These are phyloP conservation scores for Drosophila teissieri DNA, from an alignment of 1,140 invertebrate genomes.

Conservation along the genomic window DNA sequence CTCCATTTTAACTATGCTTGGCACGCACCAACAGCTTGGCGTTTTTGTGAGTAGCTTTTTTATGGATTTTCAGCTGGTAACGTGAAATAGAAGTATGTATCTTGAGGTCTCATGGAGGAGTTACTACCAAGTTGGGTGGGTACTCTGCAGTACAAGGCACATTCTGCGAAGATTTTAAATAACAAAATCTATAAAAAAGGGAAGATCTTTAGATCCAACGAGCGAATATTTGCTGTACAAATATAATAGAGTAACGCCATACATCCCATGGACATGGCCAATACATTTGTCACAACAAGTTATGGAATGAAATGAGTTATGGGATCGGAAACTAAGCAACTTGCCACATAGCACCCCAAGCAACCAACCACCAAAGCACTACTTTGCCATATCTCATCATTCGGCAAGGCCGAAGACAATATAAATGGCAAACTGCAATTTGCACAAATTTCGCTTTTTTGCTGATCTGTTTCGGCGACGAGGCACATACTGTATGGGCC, in stretches of 20 bases:
- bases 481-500: slow-evolving; percentile 5
- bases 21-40: slow-evolving; percentile 65
- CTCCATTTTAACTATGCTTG: slow-evolving; percentile 63
- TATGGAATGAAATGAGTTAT: slow-evolving; percentile 16
- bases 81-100: background rate
- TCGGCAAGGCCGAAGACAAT: slow-evolving; percentile 15
- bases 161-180: background rate
- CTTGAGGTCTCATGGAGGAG: no score
- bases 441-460: slow-evolving; percentile 33
- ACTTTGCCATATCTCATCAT: slow-evolving; percentile 12
- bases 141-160: no score
- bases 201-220: no score
- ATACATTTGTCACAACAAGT: slow-evolving; percentile 1
- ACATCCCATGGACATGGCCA: background rate
- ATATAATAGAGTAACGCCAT: no score
- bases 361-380: slow-evolving; percentile 23
- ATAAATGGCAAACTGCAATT: slow-evolving; percentile 44
- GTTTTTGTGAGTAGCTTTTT: slow-evolving; percentile 45
- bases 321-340: slow-evolving; percentile 3
- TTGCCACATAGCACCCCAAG: slow-evolving; percentile 1
- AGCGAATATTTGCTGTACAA: no score
- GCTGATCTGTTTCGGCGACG: slow-evolving; percentile 38
- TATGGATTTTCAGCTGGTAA: slow-evolving; percentile 11
- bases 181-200: no score
- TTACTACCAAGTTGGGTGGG: no score